Evolutionary conservation across 2,113 vertebrate species (phyloP).

Genomic region (Scomber scombrus): DNA sequence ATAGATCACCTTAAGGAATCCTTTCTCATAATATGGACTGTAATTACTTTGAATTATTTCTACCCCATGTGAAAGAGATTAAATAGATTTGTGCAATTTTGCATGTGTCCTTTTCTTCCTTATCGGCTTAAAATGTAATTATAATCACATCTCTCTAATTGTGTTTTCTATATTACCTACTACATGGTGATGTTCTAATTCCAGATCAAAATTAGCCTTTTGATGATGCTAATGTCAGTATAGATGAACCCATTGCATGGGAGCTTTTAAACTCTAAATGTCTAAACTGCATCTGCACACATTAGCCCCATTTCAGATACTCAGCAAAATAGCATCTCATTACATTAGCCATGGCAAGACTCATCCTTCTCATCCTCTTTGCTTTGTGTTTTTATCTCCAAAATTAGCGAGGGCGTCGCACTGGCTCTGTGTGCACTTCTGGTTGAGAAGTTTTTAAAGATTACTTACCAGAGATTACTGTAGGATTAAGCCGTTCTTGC

Average conservation of each 20-base stretch:
- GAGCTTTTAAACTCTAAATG: conserved; percentile 27
- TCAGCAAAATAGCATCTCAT: conserved; percentile 46
- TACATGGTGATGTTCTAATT: background rate
- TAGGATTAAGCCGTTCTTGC: background rate
- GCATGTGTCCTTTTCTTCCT: conserved; percentile 5
- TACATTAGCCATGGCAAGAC: conserved; percentile 33
- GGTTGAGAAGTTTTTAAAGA: conserved; percentile 31
- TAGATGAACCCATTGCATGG: conserved; percentile 6
- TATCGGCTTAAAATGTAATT: conserved; percentile 48
- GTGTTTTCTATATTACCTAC: conserved; percentile 24
- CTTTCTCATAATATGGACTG: conserved; percentile 16
- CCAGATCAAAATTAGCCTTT: conserved; percentile 11
- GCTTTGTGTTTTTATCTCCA: conserved; percentile 29
- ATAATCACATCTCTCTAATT: conserved; percentile 48
- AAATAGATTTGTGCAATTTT: conserved; percentile 16
- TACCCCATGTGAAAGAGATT: conserved; percentile 43
- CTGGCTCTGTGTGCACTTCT: background rate
- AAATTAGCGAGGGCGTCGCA: conserved; percentile 7
- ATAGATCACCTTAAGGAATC: conserved; percentile 30
- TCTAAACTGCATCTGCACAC: background rate
- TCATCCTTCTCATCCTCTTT: conserved; percentile 20
- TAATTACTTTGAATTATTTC: conserved; percentile 56
- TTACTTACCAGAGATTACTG: background rate
- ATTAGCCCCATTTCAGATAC: conserved; percentile 26
- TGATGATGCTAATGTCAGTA: conserved; percentile 23